Conservation (phyloP, 2,888 invertebrate species). For the Zygogramma bicolorata region DNA sequence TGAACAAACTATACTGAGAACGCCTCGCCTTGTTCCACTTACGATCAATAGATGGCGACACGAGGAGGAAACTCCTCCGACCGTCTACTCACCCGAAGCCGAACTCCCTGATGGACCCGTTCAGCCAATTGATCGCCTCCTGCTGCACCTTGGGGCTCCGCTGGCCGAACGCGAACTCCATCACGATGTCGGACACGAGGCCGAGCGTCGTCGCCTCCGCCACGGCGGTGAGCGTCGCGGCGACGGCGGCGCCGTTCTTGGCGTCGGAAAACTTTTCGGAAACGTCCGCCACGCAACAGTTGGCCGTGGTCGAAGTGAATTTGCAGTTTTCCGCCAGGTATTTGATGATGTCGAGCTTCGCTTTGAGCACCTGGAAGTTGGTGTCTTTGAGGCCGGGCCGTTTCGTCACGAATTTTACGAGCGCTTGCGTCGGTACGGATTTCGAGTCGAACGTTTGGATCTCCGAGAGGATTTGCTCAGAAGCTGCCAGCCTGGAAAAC, state of each 20-base stretch:
- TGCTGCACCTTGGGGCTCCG: slow-evolving; percentile 93
- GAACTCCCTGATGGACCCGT: slow-evolving; percentile 85
- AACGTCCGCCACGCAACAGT: slow-evolving; percentile 82
- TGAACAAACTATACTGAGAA: no score
- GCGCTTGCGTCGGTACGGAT: slow-evolving; percentile 79
- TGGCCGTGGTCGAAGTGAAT: slow-evolving; percentile 79
- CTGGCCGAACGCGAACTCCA: slow-evolving; percentile 83
- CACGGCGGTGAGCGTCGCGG: slow-evolving; percentile 79
- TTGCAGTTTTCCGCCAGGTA: slow-evolving; percentile 82
- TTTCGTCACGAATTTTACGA: slow-evolving; percentile 79
- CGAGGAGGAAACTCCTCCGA: no score
- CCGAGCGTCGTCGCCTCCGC: slow-evolving; percentile 85
- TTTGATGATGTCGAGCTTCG: slow-evolving; percentile 83
- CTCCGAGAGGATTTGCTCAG: slow-evolving; percentile 77
- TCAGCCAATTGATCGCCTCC: slow-evolving; percentile 86
- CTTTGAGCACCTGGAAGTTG: slow-evolving; percentile 91
- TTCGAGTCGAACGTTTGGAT: slow-evolving; percentile 74
- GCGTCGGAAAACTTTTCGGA: slow-evolving; percentile 88
- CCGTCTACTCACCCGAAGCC: slow-evolving; percentile 78
- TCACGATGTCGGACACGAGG: slow-evolving; percentile 77
- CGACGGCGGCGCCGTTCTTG: slow-evolving; percentile 79
- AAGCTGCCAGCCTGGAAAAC: slow-evolving; percentile 73
- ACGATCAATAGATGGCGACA: no score
- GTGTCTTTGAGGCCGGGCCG: slow-evolving; percentile 92
- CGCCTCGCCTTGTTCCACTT: no score